These are phyloP conservation scores for Orthonyx spaldingii DNA, from an alignment of 2,113 vertebrate species.

Conservation along the genomic window DNA sequence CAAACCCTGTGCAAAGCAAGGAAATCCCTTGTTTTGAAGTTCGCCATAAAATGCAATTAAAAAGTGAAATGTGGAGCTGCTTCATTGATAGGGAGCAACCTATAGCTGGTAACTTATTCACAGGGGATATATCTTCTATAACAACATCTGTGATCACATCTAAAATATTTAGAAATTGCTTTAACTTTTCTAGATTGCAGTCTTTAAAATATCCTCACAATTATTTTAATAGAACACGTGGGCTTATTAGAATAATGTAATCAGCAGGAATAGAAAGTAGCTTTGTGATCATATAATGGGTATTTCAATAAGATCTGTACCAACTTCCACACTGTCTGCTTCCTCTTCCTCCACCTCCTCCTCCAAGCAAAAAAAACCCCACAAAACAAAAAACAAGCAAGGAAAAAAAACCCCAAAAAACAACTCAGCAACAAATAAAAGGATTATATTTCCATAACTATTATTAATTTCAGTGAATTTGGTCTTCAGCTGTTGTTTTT, in stretches of 20 bases:
- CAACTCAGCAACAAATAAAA: accelerated
- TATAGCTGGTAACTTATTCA: background rate
- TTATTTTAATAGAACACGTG: background rate
- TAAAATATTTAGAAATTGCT: background rate
- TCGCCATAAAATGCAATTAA: background rate
- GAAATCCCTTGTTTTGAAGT: background rate
- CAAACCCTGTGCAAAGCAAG: background rate
- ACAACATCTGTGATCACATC: background rate
- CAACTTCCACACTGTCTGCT: background rate
- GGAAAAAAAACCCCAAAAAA: background rate
- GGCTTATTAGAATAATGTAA: background rate
- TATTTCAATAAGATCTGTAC: background rate
- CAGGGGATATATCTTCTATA: background rate
- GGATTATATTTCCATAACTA: background rate
- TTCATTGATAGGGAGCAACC: background rate
- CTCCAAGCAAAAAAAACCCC: background rate
- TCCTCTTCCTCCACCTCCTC: background rate
- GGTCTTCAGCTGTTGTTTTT: background rate
- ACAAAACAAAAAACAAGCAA: background rate
- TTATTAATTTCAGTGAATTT: background rate
- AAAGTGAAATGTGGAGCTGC: background rate
- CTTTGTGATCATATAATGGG: background rate
- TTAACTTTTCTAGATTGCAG: background rate
- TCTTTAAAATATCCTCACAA: background rate
- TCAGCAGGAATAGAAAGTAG: background rate